Evolutionary conservation across 2,797 vertebrate genomes (phyloP).

Genomic region (Tokudaia muenninki): DNA sequence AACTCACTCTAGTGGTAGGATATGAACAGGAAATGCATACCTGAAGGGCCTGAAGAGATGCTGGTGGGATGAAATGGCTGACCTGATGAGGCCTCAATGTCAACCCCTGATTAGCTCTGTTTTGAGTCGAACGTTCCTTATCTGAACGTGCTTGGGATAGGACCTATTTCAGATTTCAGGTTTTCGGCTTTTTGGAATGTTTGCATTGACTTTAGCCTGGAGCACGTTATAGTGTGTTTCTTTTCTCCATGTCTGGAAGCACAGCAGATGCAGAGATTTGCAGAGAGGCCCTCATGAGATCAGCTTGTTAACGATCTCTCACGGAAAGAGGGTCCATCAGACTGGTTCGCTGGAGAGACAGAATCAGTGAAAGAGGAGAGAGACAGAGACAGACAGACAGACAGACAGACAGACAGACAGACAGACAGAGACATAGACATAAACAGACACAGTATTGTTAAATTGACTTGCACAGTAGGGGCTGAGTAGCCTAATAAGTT

Average conservation of each 20-base stretch:
- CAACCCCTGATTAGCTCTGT: background rate
- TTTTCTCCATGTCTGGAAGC: background rate
- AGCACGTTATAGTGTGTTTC: background rate
- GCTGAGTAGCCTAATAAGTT: background rate
- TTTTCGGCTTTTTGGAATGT: background rate
- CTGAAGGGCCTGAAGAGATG: background rate
- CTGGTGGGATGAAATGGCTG: background rate
- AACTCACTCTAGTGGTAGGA: background rate
- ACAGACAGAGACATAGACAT: background rate
- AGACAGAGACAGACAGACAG: background rate
- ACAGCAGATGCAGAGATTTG: background rate
- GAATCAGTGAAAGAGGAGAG: background rate
- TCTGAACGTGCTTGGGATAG: background rate
- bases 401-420: background rate
- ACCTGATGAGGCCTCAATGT: background rate
- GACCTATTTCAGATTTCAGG: slow-evolving; percentile 12
- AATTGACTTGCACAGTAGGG: background rate
- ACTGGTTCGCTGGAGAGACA: background rate
- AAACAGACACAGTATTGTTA: background rate
- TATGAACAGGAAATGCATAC: background rate
- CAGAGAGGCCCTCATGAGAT: too few species aligned
- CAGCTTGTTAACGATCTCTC: background rate
- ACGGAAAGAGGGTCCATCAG: background rate
- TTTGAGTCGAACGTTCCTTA: background rate
- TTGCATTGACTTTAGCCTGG: background rate